phyloP scores from a whole-genome alignment of 2,888 invertebrate genomes.

The Tetragnatha montana region DNA sequence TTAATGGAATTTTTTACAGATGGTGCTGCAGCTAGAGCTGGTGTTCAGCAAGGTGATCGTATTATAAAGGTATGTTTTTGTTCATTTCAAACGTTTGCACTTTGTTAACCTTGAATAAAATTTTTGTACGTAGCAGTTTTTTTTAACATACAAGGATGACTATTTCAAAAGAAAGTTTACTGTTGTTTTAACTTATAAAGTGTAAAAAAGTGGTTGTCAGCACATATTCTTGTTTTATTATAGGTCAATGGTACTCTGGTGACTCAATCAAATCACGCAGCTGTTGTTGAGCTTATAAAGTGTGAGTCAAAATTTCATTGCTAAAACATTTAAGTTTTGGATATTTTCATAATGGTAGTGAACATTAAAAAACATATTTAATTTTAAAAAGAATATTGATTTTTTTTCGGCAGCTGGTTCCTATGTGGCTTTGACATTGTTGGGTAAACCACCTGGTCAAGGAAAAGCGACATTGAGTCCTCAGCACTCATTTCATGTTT shows the following conservation, averaged over 20 bases:
- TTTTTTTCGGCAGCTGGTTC: conserved; percentile 76
- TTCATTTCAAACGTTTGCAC: neutral
- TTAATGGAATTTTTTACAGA: conserved; percentile 78
- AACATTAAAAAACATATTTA: neutral
- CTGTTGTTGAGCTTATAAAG: conserved; percentile 96
- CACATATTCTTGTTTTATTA: conserved; percentile 73
- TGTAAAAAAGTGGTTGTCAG: too few relatives aligned
- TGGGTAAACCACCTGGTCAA: conserved; percentile 75
- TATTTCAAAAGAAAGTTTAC: too few relatives aligned
- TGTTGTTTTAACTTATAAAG: too few relatives aligned
- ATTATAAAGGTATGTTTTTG: conserved; percentile 85
- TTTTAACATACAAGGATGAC: neutral
- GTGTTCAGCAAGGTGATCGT: conserved; percentile 92
- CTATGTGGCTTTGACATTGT: conserved; percentile 78
- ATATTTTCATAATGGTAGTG: neutral
- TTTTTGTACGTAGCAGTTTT: conserved; percentile 11
- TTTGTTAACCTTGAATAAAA: neutral
- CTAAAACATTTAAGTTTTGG: neutral
- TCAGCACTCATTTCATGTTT: conserved; percentile 57
- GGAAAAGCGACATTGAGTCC: conserved; percentile 55
- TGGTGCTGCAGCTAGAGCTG: conserved; percentile 94
- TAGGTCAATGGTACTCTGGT: conserved; percentile 95
- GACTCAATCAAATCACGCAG: conserved; percentile 91
- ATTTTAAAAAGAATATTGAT: neutral
- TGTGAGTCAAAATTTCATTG: conserved; percentile 80